These are phyloP conservation scores for Centropyge bicolor DNA, from an alignment of 2,797 vertebrate species.

Conservation along the genomic window DNA sequence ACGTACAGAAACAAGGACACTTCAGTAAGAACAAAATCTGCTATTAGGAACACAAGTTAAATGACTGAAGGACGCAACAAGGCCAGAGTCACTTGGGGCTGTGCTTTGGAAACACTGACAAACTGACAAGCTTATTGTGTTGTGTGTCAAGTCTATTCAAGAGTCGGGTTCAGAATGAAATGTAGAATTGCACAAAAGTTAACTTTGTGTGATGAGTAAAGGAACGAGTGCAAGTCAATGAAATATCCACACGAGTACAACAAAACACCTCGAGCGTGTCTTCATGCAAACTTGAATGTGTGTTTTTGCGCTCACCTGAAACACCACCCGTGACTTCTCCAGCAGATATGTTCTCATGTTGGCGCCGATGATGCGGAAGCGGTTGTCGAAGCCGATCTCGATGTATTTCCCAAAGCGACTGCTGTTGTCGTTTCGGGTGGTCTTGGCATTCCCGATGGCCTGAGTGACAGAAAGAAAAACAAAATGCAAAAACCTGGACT, in stretches of 20 bases:
- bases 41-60: background rate
- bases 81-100: background rate
- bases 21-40: background rate
- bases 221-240: background rate
- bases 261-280: background rate
- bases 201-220: background rate
- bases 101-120: background rate
- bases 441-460: slow-evolving; percentile 99
- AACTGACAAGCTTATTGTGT: background rate
- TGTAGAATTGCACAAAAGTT: background rate
- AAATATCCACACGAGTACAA: background rate
- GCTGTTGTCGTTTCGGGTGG: slow-evolving; percentile 98
- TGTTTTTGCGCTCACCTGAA: slow-evolving; percentile 88
- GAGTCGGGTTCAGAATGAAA: background rate
- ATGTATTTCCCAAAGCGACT: slow-evolving; percentile 99
- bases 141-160: background rate
- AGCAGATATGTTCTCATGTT: slow-evolving; percentile 99
- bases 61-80: background rate
- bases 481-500: background rate
- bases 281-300: background rate
- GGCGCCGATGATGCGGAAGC: slow-evolving; percentile 94
- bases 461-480: slow-evolving; percentile 55
- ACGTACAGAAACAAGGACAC: background rate
- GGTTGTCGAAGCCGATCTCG: slow-evolving; percentile 96
- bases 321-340: slow-evolving; percentile 97